Conservation (phyloP, 1,140 invertebrate genomes). For the Euura lappo region DNA sequence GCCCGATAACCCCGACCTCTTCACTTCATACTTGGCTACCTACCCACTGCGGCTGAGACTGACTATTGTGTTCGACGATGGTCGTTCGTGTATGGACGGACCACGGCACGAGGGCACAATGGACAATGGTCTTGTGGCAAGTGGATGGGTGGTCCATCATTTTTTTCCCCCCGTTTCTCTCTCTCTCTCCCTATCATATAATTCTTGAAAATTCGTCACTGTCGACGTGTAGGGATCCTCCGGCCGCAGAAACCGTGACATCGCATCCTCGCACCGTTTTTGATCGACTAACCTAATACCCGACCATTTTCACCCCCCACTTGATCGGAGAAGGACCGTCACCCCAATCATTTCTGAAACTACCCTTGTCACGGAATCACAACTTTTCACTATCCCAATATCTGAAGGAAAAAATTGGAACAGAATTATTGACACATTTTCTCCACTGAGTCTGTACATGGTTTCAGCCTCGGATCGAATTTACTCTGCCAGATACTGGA, state of each 20-base stretch:
- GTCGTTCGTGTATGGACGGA: background rate
- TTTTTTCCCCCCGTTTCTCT: background rate
- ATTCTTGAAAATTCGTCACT: constrained; percentile 3
- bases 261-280: background rate
- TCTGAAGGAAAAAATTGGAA: no score
- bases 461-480: no score
- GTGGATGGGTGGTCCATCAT: background rate
- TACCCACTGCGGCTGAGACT: background rate
- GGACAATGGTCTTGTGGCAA: background rate
- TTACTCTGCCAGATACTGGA: no score
- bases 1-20: background rate
- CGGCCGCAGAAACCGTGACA: no score
- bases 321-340: background rate
- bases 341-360: no score
- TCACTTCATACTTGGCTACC: background rate
- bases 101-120: background rate
- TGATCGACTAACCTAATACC: background rate
- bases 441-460: no score
- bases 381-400: no score
- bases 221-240: background rate
- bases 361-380: no score
- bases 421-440: no score
- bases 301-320: background rate
- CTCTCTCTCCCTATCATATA: background rate
- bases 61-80: no score